Evolutionary conservation across 2,797 vertebrate genomes (phyloP).

Genomic region (Phoebastria nigripes): DNA sequence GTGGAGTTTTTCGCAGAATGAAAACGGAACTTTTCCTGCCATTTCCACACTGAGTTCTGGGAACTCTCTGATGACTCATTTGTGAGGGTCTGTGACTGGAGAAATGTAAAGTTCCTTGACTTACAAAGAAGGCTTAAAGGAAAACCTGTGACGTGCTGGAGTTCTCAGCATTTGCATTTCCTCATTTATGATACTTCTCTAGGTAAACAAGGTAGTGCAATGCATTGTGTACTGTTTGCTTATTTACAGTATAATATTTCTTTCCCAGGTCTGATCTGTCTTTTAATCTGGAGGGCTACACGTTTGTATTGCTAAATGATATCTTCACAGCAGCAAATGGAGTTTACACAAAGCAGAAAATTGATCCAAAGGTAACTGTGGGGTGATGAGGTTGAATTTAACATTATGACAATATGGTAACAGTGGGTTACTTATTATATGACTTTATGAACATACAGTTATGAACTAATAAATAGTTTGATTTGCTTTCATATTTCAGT

Average conservation of each 20-base stretch:
- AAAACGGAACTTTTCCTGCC: neutral
- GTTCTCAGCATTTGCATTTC: neutral
- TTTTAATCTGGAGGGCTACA: slow-evolving; percentile 86
- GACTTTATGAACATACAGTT: neutral
- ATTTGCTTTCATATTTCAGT: neutral
- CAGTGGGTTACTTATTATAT: neutral
- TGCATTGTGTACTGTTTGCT: neutral
- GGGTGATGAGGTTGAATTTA: neutral
- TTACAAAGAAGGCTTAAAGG: neutral
- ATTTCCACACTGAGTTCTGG: neutral
- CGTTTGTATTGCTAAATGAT: slow-evolving; percentile 88
- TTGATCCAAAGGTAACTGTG: slow-evolving; percentile 81
- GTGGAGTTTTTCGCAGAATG: neutral
- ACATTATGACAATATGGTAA: neutral
- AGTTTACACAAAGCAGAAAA: slow-evolving; percentile 91
- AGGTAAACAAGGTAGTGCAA: neutral
- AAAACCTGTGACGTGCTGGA: neutral
- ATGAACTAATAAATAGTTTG: neutral
- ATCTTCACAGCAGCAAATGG: slow-evolving; percentile 87
- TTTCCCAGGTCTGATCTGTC: slow-evolving; percentile 86
- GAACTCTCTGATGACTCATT: neutral
- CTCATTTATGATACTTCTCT: neutral
- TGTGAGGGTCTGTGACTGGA: neutral
- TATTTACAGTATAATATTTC: neutral
- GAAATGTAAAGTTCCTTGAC: neutral